Evolutionary conservation across 2,113 vertebrate genomes (phyloP).

Genomic region (Brachypodius melanocephalos): DNA sequence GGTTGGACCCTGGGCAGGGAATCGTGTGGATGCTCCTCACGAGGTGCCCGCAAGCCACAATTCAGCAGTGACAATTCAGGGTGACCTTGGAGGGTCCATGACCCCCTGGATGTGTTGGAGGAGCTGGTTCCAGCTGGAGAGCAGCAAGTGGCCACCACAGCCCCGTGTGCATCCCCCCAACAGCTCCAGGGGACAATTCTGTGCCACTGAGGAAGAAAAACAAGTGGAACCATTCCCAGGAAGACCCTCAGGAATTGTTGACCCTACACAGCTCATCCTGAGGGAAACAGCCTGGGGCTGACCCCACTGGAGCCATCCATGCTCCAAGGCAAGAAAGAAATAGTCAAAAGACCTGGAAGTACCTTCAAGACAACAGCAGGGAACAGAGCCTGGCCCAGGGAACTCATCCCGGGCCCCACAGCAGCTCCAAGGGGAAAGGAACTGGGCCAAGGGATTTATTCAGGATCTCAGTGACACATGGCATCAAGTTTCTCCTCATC

Average conservation of each 20-base stretch:
- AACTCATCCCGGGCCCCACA: neutral
- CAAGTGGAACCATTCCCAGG: neutral
- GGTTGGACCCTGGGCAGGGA: neutral
- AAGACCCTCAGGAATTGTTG: neutral
- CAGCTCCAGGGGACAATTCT: neutral
- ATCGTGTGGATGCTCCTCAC: accelerated
- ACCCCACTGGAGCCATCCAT: too few species aligned
- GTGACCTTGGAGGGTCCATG: neutral
- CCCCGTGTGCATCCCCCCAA: neutral
- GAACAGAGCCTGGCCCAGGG: neutral
- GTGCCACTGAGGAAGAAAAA: neutral
- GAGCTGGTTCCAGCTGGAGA: neutral
- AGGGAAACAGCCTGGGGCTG: neutral
- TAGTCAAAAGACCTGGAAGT: neutral
- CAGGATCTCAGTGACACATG: neutral
- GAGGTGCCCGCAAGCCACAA: neutral
- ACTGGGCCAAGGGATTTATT: neutral
- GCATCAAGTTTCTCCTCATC: neutral
- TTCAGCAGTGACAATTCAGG: neutral
- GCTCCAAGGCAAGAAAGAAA: neutral
- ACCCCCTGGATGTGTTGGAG: neutral
- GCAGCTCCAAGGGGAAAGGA: neutral
- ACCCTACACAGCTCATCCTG: neutral
- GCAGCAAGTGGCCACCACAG: neutral
- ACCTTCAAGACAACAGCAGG: too few species aligned